Evolutionary conservation across 2,113 vertebrate genomes (phyloP).

Genomic region (Himantopus leucocephalus): DNA sequence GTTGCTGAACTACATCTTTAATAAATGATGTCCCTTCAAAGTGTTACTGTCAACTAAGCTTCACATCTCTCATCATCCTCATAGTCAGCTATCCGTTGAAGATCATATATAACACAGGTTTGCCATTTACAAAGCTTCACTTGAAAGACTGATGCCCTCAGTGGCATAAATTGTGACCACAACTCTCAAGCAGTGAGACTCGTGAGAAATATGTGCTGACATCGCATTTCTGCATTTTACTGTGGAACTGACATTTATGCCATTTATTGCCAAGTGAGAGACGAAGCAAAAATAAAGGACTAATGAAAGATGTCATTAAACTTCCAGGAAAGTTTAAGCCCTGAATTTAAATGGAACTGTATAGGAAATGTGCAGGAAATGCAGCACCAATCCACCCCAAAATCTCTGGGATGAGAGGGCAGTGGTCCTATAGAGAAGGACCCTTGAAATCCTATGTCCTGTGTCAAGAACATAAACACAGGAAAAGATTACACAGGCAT

Average conservation of each 20-base stretch:
- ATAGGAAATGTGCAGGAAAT: not conserved
- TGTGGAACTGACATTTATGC: constrained; percentile 22
- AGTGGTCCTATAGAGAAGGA: not conserved
- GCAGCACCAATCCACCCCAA: not conserved
- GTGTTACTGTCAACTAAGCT: not conserved
- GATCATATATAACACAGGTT: not conserved
- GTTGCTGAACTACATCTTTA: not conserved
- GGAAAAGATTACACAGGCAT: not conserved
- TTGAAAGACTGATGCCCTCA: not conserved
- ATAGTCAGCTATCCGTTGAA: constrained; percentile 6
- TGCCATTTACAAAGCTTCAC: constrained; percentile 26
- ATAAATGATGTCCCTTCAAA: constrained; percentile 21
- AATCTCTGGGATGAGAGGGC: not conserved
- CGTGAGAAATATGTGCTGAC: not conserved
- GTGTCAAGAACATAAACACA: not conserved
- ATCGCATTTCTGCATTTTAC: constrained; percentile 19
- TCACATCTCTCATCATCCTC: not conserved
- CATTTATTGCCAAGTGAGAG: not conserved
- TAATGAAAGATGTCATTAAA: not conserved
- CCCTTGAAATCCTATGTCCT: not conserved
- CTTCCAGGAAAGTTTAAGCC: not conserved
- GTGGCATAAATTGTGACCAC: constrained; percentile 27
- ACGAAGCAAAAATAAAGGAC: not conserved
- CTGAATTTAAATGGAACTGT: not conserved
- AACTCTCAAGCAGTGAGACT: not conserved